Conservation (phyloP, 2,888 invertebrate genomes). For the Terebella lapidaria region DNA sequence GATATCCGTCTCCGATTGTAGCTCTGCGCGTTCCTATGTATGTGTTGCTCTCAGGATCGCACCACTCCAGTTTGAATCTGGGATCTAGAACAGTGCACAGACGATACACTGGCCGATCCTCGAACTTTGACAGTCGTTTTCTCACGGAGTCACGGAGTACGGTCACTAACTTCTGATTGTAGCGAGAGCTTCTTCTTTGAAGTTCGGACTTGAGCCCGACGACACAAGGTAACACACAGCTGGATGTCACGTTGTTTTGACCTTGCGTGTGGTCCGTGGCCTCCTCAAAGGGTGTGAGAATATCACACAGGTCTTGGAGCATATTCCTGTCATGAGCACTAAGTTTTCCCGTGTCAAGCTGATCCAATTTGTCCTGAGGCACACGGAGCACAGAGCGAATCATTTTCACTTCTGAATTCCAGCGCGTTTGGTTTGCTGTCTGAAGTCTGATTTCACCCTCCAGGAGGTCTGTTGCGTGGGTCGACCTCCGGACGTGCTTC, state of each 20-base stretch:
- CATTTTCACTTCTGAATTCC: slow-evolving; percentile 4
- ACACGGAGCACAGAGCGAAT: slow-evolving; percentile 2
- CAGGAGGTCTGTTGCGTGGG: neutral
- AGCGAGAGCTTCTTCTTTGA: neutral
- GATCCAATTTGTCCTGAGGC: neutral
- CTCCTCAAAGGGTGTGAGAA: neutral
- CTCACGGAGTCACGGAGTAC: neutral
- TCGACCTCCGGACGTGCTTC: neutral
- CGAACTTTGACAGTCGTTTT: neutral
- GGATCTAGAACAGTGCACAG: neutral
- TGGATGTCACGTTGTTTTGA: neutral
- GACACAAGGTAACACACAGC: neutral
- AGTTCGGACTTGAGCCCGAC: neutral
- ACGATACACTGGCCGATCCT: neutral
- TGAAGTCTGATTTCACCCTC: slow-evolving; percentile 1
- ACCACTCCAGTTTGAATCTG: neutral
- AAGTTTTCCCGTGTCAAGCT: slow-evolving; percentile 3
- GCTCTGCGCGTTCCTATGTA: neutral
- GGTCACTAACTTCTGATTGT: neutral
- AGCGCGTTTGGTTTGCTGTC: neutral
- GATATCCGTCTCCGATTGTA: neutral
- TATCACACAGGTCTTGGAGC: slow-evolving; percentile 1
- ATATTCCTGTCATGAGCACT: neutral
- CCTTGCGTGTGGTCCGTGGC: neutral
- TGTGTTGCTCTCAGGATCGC: neutral